phyloP scores from a whole-genome alignment of 2,888 invertebrate species.

The Limulus polyphemus region DNA sequence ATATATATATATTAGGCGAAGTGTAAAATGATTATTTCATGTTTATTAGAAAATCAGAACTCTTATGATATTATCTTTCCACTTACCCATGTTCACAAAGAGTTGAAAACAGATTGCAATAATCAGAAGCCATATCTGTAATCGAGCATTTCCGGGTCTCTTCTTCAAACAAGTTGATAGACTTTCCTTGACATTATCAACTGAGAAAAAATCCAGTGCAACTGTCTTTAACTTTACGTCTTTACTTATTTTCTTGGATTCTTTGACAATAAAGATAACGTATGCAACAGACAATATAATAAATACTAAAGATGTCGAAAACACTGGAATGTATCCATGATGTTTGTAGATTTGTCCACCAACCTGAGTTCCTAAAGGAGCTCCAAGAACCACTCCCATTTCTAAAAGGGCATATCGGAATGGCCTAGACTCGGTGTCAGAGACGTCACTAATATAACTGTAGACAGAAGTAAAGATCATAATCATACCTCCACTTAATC shows the following conservation, averaged over 20 bases:
- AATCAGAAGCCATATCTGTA: conserved; percentile 18
- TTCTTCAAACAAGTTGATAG: conserved; percentile 10
- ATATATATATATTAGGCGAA: too few species aligned
- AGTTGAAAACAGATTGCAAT: conserved; percentile 10
- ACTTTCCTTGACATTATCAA: conserved; percentile 17
- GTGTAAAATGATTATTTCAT: too few species aligned
- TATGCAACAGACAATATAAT: conserved; percentile 5
- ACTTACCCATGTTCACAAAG: conserved; percentile 14
- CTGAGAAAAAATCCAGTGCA: conserved; percentile 7
- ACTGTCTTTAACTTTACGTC: conserved; percentile 9
- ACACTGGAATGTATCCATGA: conserved; percentile 8
- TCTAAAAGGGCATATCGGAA: conserved; percentile 14
- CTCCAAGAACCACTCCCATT: conserved; percentile 16
- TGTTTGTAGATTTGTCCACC: conserved; percentile 11
- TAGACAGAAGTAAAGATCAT: conserved; percentile 13
- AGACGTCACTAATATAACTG: conserved; percentile 19
- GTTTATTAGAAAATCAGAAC: too few species aligned
- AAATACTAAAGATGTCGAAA: conserved; percentile 4
- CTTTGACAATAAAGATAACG: conserved; percentile 9
- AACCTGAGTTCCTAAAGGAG: conserved; percentile 11
- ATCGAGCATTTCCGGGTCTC: conserved; percentile 12
- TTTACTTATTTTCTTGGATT: conserved; percentile 9
- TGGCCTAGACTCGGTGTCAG: conserved; percentile 11
- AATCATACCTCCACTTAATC: conserved; percentile 13
- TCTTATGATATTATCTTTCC: too few species aligned